phyloP scores from a whole-genome alignment of 2,113 vertebrate genomes.

The Prochilodus magdalenae region DNA sequence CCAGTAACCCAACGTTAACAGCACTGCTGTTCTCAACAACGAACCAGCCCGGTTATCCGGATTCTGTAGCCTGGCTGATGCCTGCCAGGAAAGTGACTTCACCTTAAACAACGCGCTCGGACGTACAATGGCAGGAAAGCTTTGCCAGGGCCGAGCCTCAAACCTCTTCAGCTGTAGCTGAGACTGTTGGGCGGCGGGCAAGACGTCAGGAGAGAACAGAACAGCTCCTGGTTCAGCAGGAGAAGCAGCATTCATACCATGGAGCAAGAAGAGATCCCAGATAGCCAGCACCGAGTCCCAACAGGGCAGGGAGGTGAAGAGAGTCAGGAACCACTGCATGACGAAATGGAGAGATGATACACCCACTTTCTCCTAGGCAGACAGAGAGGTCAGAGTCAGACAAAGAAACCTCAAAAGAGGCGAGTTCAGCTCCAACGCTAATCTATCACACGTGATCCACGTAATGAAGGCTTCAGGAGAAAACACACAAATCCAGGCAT shows the following conservation, averaged over 20 bases:
- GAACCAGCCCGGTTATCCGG: not conserved
- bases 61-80: not conserved
- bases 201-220: too few species aligned
- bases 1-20: not conserved
- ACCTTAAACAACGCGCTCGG: too few species aligned
- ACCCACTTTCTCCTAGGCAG: conserved; percentile 71
- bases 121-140: not conserved
- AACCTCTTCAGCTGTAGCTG: not conserved
- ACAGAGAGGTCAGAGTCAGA: not conserved
- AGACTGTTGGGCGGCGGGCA: not conserved
- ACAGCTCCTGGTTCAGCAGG: not conserved
- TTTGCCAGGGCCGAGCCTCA: not conserved
- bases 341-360: conserved; percentile 72
- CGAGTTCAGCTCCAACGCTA: too few species aligned
- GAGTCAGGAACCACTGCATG: conserved; percentile 78
- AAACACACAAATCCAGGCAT: not conserved
- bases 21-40: not conserved
- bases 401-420: too few species aligned
- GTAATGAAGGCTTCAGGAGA: too few species aligned
- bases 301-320: conserved; percentile 79
- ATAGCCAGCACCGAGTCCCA: conserved; percentile 78
- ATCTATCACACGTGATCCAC: too few species aligned
- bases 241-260: conserved; percentile 61
- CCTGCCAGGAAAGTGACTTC: not conserved
- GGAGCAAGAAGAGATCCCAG: conserved; percentile 77